These are phyloP conservation scores for Thaumetopoea pityocampa DNA, from an alignment of 1,140 invertebrate genomes.

Conservation along the genomic window DNA sequence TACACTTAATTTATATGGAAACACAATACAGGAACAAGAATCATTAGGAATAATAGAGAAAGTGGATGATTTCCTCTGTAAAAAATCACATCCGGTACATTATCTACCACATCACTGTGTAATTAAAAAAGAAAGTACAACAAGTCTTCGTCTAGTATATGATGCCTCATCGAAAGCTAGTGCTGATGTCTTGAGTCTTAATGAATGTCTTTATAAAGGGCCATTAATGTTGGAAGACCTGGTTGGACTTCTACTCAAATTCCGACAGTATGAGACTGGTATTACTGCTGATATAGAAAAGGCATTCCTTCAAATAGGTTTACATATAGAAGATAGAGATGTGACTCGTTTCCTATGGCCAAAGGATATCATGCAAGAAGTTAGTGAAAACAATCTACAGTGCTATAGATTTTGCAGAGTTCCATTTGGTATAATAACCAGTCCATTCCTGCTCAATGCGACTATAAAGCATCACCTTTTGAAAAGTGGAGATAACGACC, in stretches of 20 bases:
- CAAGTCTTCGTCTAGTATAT: slow-evolving; percentile 17
- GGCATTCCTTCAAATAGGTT: slow-evolving; percentile 22
- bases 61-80: slow-evolving; percentile 1
- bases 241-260: slow-evolving; percentile 17
- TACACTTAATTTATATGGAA: no score
- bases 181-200: slow-evolving; percentile 16
- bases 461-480: slow-evolving; percentile 22
- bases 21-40: slow-evolving; percentile 19
- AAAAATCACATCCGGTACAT: slow-evolving; percentile 14
- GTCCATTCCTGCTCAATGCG: slow-evolving; percentile 24
- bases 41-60: slow-evolving; percentile 20
- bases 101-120: slow-evolving; percentile 18
- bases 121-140: slow-evolving; percentile 4
- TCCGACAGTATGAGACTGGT: slow-evolving; percentile 17
- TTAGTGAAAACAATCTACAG: slow-evolving; percentile 13
- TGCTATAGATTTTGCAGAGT: slow-evolving; percentile 23
- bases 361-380: slow-evolving; percentile 14
- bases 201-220: slow-evolving; percentile 23
- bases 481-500: slow-evolving; percentile 2
- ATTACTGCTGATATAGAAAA: slow-evolving; percentile 29
- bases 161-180: slow-evolving; percentile 22
- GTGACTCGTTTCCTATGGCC: slow-evolving; percentile 28
- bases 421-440: slow-evolving; percentile 27
- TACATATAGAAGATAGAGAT: slow-evolving; percentile 20
- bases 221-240: slow-evolving; percentile 26